Evolutionary conservation across 1,140 invertebrate species (phyloP), one percentile per base, ranked within the genome.

Genomic region (Artemia franciscana): DNA sequence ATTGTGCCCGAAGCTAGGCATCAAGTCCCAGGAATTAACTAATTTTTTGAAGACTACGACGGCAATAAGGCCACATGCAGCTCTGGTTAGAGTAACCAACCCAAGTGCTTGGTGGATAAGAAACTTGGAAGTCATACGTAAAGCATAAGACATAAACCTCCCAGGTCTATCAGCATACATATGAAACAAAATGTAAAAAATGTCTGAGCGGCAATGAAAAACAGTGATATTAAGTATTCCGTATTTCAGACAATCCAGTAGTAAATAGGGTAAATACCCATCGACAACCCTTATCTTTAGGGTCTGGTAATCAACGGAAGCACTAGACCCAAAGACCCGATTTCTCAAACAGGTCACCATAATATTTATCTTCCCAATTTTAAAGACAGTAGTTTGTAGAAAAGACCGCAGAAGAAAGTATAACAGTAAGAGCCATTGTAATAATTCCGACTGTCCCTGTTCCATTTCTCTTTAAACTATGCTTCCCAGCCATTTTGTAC

Each of bases 1-100:
- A 74, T 96, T 96, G 69, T 92, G 87, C 68, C 95, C 88, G 80
- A 91, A 94, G 69, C 92, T 82, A 0, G 91, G 92, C 86, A 96
- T 92, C 91, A 91, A 97, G 68, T 89, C 86, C 24, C 91, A 75
- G 2, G 87, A 83, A 73, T 95, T 89, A 9, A 90, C 91, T 69
- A 83, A 78, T 0, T 83, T 82, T 26, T 91, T 92, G 76, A 96
- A 96, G 24, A 96, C 77, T 62, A 96, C 86, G 0, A 95, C 84
- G 2, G 86, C 88, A 56, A 96, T 79, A 28, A 79, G 78, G 2
- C 87, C 87, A 66, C 83, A 85, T n/a, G 89, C 69, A 59, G 83
- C 86, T 67, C 82, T 77, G 62, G 86, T 70, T 27, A 84, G 74
- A 56, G 88, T 77, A 65, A 81, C 80, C 5, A 81, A 78, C 63